Conservation (phyloP, 1,140 invertebrate species). For the Pachyrhynchus sulphureomaculatus region DNA sequence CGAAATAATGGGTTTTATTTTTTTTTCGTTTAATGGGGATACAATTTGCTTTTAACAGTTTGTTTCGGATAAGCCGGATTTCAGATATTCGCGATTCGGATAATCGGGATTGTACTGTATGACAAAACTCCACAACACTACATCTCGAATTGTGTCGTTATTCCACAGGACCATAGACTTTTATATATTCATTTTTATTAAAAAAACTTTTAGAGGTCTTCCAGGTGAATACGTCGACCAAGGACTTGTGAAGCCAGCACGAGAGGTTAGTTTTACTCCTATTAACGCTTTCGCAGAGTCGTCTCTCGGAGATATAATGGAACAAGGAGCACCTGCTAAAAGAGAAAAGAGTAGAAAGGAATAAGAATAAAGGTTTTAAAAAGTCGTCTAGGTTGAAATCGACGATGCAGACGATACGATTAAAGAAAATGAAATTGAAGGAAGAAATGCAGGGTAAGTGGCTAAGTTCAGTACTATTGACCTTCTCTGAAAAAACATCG, state of each 20-base stretch:
- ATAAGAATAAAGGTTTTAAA: constrained; percentile 15
- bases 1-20: too few species aligned
- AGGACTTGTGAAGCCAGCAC: constrained; percentile 36
- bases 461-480: too few species aligned
- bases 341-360: constrained; percentile 35
- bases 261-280: constrained; percentile 40
- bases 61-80: too few species aligned
- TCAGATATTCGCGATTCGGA: too few species aligned
- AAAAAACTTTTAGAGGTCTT: constrained; percentile 43
- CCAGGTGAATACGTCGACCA: constrained; percentile 53
- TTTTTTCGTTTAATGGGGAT: too few species aligned
- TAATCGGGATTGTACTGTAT: too few species aligned
- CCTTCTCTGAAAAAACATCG: too few species aligned
- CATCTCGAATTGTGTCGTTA: too few species aligned
- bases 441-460: constrained; percentile 12
- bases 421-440: constrained; percentile 33
- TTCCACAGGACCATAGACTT: too few species aligned
- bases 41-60: too few species aligned
- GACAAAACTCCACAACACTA: too few species aligned
- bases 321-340: constrained; percentile 36
- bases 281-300: constrained; percentile 42
- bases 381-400: constrained; percentile 27
- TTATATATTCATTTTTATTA: too few species aligned
- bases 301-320: constrained; percentile 40
- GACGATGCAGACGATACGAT: constrained; percentile 40